Evolutionary conservation across 37 sponge, comb jelly and placozoan species (phyloP).

Genomic region (Amphimedon queenslandica): DNA sequence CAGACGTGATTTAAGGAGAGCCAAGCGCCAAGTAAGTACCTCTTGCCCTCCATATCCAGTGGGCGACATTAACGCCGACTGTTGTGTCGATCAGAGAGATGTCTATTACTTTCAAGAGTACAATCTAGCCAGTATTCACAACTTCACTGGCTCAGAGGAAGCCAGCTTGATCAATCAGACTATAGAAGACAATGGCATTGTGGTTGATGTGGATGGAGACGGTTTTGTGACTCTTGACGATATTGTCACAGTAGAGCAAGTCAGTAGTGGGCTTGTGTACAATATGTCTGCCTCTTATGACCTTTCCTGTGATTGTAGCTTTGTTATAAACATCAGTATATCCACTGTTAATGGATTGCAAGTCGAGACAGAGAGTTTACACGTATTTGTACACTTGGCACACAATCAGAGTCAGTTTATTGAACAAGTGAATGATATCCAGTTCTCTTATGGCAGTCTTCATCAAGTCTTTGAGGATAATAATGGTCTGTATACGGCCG

Average conservation of each 20-base stretch:
- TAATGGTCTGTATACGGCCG: not conserved
- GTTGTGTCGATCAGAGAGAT: slow-evolving; percentile 62
- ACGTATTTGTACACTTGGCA: slow-evolving; percentile 37
- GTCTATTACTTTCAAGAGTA: slow-evolving; percentile 39
- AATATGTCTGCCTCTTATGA: not conserved
- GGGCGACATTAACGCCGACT: slow-evolving; percentile 64
- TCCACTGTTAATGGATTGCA: slow-evolving; percentile 1
- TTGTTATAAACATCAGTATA: slow-evolving; percentile 15
- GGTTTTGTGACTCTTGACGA: slow-evolving; percentile 29
- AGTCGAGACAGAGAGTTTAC: slow-evolving; percentile 11
- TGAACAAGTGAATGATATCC: slow-evolving; percentile 8
- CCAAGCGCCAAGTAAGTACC: not conserved
- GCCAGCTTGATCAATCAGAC: slow-evolving; percentile 11
- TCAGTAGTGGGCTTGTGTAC: slow-evolving; percentile 19
- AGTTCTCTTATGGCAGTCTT: slow-evolving; percentile 6
- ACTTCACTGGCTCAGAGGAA: slow-evolving; percentile 26
- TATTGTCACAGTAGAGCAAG: slow-evolving; percentile 21
- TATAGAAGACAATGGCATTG: not conserved
- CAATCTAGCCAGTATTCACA: slow-evolving; percentile 17
- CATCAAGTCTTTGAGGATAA: not conserved
- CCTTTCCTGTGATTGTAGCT: slow-evolving; percentile 2
- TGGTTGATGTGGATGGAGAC: slow-evolving; percentile 43
- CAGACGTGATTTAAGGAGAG: not conserved
- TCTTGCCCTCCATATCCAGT: not conserved
- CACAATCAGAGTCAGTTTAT: slow-evolving; percentile 26